Conservation (phyloP, 2,797 vertebrate species). For the Catharus ustulatus region DNA sequence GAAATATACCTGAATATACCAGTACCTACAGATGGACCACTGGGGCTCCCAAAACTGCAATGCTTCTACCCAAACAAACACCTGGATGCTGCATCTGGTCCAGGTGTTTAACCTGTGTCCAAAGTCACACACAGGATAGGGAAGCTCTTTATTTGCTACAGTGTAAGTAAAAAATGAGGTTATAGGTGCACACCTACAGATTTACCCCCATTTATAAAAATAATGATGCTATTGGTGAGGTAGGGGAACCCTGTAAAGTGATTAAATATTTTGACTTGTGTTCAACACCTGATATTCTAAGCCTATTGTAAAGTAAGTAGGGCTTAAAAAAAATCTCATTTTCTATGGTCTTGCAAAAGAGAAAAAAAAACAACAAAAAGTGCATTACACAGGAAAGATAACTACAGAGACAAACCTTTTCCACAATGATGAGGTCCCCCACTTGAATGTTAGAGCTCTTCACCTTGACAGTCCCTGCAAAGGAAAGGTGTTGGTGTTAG, state of each 20-base stretch:
- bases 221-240: background rate
- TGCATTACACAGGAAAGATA: background rate
- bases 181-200: background rate
- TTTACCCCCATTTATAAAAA: background rate
- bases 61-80: background rate
- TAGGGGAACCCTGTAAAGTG: background rate
- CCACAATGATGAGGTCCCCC: constrained; percentile 98
- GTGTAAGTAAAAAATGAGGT: background rate
- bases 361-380: background rate
- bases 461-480: constrained; percentile 92
- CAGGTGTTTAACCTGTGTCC: background rate
- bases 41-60: background rate
- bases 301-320: background rate
- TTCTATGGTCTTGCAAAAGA: background rate
- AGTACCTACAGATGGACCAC: background rate
- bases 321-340: background rate
- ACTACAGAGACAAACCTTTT: constrained; percentile 85
- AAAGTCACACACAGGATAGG: background rate
- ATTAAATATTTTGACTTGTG: background rate
- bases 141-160: background rate
- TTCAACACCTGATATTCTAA: background rate
- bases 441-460: constrained; percentile 98
- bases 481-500: background rate
- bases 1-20: background rate
- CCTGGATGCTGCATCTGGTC: background rate